Evolutionary conservation across 2,113 vertebrate species (phyloP), one percentile per base, ranked within the genome.

Genomic region (Dipodomys ordii): DNA sequence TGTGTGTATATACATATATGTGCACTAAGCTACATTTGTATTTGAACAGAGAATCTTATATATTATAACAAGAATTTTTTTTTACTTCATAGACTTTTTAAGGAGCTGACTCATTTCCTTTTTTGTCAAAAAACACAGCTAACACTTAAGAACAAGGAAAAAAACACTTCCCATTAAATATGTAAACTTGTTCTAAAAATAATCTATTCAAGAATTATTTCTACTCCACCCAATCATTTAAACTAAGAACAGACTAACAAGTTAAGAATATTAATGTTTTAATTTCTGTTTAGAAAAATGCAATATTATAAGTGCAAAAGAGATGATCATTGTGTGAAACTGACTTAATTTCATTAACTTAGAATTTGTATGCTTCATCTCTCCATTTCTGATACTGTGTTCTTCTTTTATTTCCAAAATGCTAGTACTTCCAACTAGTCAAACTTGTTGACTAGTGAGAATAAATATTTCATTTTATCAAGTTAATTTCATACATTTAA

Each of bases 101-200:
- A 88, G 53, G 49, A 95, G 84, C 23, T 91, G 83, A 96, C 92
- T 95, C 92, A 95, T 87, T 97, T 96, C 96, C 88, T 95, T 94
- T 93, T 32, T 73, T 73, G 87, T 72, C 7, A 71, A 92, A 95
- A 95, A 88, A 23, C 25, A 93, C 0, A 9, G 25, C 35, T 92
- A 93, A 86, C 49, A 93, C 77, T 27, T 94, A 83, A 92, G 57
- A 90, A 82, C 69, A 94, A 83, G 30, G 15, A 46, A 87, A 93
- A 93, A 77, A 93, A 93, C 35, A 96, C 89, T 87, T 94, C 74
- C 83, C 68, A 69, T 93, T 94, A 91, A 91, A 83, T 86, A 78
- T 83, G 93, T 94, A 92, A 96, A 92, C 60, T 88, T 57, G 53
- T 64, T 93, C 93, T 87, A 96, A 93, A 96, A 96, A 92, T 39